Conservation (phyloP, 1,140 invertebrate genomes). For the Sitobion miscanthi region DNA sequence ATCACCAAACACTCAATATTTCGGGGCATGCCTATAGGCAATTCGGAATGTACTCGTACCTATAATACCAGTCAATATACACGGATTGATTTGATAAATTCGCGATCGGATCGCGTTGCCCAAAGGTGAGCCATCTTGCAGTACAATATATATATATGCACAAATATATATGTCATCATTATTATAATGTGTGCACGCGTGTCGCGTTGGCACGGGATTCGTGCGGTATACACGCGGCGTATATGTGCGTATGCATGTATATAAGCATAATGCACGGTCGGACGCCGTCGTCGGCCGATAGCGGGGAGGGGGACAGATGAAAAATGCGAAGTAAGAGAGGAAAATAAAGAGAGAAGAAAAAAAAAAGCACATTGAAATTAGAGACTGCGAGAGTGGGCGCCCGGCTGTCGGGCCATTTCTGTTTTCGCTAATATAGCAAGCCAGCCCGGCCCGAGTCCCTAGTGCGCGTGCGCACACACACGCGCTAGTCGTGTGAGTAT, state of each 20-base stretch:
- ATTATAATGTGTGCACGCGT: not conserved
- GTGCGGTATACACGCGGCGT: not conserved
- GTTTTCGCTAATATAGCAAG: conserved; percentile 34
- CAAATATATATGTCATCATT: not conserved
- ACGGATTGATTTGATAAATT: not conserved
- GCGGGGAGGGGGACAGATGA: not conserved
- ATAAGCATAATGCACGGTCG: not conserved
- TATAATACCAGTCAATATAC: too few relatives aligned
- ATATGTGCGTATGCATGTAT: not conserved
- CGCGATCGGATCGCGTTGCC: not conserved
- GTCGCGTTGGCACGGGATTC: not conserved
- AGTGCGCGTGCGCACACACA: not conserved
- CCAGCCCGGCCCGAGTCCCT: not conserved
- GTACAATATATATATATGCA: too few relatives aligned
- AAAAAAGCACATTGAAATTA: conserved; percentile 39
- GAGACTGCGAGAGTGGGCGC: conserved; percentile 52
- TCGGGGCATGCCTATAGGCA: too few relatives aligned
- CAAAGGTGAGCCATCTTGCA: not conserved
- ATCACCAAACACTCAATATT: too few relatives aligned
- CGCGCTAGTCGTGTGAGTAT: not conserved
- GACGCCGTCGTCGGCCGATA: not conserved
- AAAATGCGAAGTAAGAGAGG: conserved; percentile 23
- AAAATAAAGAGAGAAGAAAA: not conserved
- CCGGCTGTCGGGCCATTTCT: conserved; percentile 43
- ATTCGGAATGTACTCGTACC: too few relatives aligned